Evolutionary conservation across 2,797 vertebrate species (phyloP).

Genomic region (Lutjanus campechanus): DNA sequence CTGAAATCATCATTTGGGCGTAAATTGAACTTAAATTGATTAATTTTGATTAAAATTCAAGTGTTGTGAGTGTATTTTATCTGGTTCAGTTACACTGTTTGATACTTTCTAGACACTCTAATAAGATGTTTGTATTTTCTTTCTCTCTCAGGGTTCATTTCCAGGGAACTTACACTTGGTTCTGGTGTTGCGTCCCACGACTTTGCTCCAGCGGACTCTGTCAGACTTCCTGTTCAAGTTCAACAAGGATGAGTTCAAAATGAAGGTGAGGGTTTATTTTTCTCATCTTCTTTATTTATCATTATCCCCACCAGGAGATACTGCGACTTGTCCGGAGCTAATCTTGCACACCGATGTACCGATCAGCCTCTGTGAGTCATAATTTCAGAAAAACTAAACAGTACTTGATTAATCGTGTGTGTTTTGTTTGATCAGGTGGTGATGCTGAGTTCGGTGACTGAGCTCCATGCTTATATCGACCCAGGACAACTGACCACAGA

Average conservation of each 20-base stretch:
- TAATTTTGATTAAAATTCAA: too few relatives aligned
- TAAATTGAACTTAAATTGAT: too few relatives aligned
- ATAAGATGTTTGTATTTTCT: too few relatives aligned
- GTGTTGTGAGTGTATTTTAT: too few relatives aligned
- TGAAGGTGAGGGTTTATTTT: constrained; percentile 91
- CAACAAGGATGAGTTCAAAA: constrained; percentile 96
- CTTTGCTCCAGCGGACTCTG: constrained; percentile 92
- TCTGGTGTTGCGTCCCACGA: constrained; percentile 92
- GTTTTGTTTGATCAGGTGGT: constrained; percentile 89
- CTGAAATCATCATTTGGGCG: neutral
- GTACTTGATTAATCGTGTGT: neutral
- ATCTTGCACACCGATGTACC: too few relatives aligned
- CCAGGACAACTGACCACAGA: constrained; percentile 93
- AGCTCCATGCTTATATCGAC: constrained; percentile 92
- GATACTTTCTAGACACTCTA: neutral
- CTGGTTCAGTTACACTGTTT: too few relatives aligned
- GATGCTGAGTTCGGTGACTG: constrained; percentile 95
- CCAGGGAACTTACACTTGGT: constrained; percentile 93
- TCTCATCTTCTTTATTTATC: neutral
- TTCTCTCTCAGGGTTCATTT: constrained; percentile 89
- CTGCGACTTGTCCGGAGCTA: too few relatives aligned
- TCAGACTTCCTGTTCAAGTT: constrained; percentile 93
- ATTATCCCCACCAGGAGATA: too few relatives aligned
- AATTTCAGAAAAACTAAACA: too few relatives aligned
- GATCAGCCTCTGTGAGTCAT: too few relatives aligned